A percentile compares a stretch with the other conserved stretches of the same genome.
phyloP scores from a whole-genome alignment of 2,113 vertebrate genomes.

The Numida meleagris region DNA sequence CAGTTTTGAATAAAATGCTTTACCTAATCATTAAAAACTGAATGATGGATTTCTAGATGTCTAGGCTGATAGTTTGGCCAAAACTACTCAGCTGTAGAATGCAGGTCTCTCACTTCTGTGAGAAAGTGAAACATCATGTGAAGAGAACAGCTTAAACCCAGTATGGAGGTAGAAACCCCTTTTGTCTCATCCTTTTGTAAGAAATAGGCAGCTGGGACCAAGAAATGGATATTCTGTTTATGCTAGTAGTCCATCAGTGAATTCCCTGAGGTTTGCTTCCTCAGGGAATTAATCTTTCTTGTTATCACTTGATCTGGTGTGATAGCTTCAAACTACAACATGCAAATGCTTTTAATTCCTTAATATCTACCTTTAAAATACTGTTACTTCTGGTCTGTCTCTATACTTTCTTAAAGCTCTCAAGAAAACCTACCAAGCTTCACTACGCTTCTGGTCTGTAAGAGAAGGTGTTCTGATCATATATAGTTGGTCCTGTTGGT shows the following conservation, averaged over 20 bases:
- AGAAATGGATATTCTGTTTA: not conserved
- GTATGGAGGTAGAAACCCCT: not conserved
- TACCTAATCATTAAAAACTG: not conserved
- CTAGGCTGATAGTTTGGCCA: not conserved
- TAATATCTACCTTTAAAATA: not conserved
- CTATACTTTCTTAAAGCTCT: not conserved
- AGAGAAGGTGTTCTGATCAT: not conserved
- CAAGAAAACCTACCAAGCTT: not conserved
- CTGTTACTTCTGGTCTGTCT: not conserved
- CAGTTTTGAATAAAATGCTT: not conserved
- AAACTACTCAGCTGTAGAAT: no score
- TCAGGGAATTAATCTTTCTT: not conserved
- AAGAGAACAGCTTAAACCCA: no score
- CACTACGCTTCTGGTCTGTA: not conserved
- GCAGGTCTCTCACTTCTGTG: no score
- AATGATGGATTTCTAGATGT: not conserved
- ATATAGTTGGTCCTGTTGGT: not conserved
- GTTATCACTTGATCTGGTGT: not conserved
- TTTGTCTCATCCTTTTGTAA: not conserved
- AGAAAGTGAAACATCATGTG: no score
- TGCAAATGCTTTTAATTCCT: not conserved
- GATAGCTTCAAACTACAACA: not conserved
- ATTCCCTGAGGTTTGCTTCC: not conserved
- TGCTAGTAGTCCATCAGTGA: not conserved
- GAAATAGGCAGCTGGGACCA: not conserved